Conservation (phyloP, 1,140 invertebrate genomes). For the Lepidurus packardi region DNA sequence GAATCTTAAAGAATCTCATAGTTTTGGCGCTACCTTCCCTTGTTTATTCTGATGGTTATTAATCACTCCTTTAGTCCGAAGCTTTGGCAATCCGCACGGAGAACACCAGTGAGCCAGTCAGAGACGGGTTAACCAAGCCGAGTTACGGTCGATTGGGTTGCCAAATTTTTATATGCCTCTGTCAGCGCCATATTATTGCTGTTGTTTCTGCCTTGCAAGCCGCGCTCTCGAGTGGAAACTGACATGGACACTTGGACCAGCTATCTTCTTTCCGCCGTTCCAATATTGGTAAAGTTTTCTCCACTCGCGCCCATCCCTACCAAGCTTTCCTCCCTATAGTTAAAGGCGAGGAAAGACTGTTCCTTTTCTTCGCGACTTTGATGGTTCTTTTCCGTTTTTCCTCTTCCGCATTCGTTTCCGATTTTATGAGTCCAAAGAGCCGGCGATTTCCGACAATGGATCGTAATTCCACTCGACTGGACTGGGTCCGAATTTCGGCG, state of each 20-base stretch:
- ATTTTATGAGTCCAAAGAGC: background rate
- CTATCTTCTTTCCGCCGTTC: background rate
- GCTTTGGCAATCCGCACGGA: background rate
- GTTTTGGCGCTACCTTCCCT: no score
- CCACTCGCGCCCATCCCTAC: background rate
- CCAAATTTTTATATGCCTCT: background rate
- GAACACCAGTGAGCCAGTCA: background rate
- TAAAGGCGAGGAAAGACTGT: background rate
- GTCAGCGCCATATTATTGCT: slow-evolving; percentile 1
- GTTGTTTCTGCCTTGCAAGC: background rate
- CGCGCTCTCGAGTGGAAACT: background rate
- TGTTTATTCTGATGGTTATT: background rate
- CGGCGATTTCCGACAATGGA: background rate
- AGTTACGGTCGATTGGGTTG: background rate
- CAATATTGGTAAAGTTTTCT: background rate
- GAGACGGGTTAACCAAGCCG: background rate
- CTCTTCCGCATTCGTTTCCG: slow-evolving; percentile 10
- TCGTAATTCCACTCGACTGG: slow-evolving; percentile 7
- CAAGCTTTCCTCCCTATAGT: background rate
- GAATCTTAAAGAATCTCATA: no score
- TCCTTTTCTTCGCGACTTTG: background rate
- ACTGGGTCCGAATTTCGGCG: background rate
- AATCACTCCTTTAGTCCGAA: background rate
- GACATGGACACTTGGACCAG: slow-evolving; percentile 4
- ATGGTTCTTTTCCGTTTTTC: background rate